These are phyloP conservation scores for Erpornis zantholeuca DNA, from an alignment of 2,113 vertebrate genomes.

Conservation along the genomic window DNA sequence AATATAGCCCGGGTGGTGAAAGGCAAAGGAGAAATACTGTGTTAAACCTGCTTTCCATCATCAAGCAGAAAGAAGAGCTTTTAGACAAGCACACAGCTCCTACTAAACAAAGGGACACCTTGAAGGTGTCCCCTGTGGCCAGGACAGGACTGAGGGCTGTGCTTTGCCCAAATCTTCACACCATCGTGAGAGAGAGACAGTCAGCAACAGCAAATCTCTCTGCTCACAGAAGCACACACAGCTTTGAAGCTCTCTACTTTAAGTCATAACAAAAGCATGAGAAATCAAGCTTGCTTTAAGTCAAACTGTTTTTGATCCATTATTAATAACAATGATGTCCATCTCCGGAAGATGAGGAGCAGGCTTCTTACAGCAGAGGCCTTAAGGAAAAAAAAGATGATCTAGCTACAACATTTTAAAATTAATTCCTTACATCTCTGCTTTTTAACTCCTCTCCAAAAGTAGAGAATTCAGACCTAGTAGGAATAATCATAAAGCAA, in stretches of 20 bases:
- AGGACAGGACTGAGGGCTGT: neutral
- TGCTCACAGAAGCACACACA: neutral
- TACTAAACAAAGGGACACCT: neutral
- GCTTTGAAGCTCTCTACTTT: slow-evolving; percentile 1
- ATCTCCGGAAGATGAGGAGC: neutral
- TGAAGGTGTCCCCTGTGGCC: neutral
- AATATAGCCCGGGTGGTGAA: neutral
- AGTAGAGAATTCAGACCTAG: neutral
- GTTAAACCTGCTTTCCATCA: neutral
- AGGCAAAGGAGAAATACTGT: neutral
- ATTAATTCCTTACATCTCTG: neutral
- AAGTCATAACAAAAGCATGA: slow-evolving; percentile 28
- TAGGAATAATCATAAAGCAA: neutral
- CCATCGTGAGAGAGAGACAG: neutral
- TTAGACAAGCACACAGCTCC: neutral
- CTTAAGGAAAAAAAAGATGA: neutral
- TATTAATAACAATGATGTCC: slow-evolving; percentile 32
- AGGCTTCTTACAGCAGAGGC: neutral
- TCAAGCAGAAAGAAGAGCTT: neutral
- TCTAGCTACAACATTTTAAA: neutral
- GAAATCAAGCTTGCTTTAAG: neutral
- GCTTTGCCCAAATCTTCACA: neutral
- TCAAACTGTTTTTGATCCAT: slow-evolving; percentile 25
- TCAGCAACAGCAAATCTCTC: neutral
- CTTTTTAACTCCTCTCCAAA: neutral